phyloP scores from a whole-genome alignment of 2,888 invertebrate species.

The Rhagophthalmus giganteus region DNA sequence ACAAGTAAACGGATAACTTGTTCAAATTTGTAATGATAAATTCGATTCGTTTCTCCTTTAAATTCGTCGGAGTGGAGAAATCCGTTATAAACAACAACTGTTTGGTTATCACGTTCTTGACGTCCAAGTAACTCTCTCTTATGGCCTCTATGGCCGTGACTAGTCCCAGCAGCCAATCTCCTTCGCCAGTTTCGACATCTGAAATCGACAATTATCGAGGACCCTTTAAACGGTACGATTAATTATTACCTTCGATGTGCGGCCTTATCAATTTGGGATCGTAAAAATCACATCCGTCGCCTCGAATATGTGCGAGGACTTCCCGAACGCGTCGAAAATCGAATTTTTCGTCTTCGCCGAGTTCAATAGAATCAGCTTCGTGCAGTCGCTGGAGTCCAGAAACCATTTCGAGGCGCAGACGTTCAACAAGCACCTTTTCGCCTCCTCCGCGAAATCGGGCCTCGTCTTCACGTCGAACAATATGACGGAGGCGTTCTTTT shows the following conservation, averaged over 20 bases:
- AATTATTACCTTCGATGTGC: constrained; percentile 10
- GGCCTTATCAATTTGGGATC: constrained; percentile 9
- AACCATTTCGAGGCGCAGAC: constrained; percentile 24
- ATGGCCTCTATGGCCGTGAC: constrained; percentile 13
- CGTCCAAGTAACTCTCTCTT: constrained; percentile 1
- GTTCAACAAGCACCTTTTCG: constrained; percentile 14
- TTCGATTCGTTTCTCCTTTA: constrained; percentile 9
- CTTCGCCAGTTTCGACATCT: constrained; percentile 16
- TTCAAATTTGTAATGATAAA: constrained; percentile 8
- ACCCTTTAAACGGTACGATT: not conserved
- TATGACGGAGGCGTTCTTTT: constrained; percentile 17
- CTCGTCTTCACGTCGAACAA: constrained; percentile 19
- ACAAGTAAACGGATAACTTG: constrained; percentile 8
- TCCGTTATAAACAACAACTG: constrained; percentile 22
- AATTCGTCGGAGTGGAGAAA: constrained; percentile 1
- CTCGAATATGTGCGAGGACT: constrained; percentile 10
- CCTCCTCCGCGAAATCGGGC: constrained; percentile 9
- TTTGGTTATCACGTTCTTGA: constrained; percentile 11
- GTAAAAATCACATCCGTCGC: constrained; percentile 10
- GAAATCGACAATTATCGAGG: not conserved
- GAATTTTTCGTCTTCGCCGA: constrained; percentile 5
- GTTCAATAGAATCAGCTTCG: constrained; percentile 19
- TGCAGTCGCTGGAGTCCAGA: constrained; percentile 10
- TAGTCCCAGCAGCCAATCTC: constrained; percentile 18
- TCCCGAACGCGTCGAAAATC: constrained; percentile 5